phyloP scores from a whole-genome alignment of 2,113 vertebrate genomes.

The Coracopsis vasa region DNA sequence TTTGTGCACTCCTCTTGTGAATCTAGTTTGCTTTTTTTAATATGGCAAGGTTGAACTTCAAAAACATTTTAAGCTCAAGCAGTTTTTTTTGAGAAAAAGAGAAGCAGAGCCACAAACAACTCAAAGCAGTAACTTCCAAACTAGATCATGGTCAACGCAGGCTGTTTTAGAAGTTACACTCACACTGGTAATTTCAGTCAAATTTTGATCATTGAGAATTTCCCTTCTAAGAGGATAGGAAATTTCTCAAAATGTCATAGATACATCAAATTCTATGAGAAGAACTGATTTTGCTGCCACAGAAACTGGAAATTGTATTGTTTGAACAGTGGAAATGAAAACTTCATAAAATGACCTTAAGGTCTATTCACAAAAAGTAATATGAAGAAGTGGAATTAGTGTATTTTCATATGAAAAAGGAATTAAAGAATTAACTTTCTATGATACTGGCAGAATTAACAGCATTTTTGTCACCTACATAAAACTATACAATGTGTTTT shows the following conservation, averaged over 20 bases:
- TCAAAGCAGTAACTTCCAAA: not conserved
- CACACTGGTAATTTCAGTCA: not conserved
- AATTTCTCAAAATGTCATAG: not conserved
- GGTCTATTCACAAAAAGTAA: conserved; percentile 67
- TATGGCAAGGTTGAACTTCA: not conserved
- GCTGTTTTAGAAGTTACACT: not conserved
- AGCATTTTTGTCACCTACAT: not conserved
- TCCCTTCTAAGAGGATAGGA: not conserved
- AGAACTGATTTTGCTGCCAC: conserved; percentile 9
- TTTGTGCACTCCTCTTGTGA: not conserved
- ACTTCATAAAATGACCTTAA: not conserved
- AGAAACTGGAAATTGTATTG: conserved; percentile 41
- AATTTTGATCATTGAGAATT: not conserved
- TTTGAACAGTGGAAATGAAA: conserved; percentile 8
- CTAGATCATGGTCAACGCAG: not conserved
- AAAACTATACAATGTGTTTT: not conserved
- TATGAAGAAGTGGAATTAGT: not conserved
- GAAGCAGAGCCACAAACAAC: not conserved
- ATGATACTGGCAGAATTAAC: not conserved
- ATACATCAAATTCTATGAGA: not conserved
- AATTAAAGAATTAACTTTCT: not conserved
- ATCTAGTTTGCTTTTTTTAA: not conserved
- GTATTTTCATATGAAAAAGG: not conserved
- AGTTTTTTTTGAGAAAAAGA: not conserved
- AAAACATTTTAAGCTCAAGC: not conserved